These are phyloP conservation scores for Calephelis perditalis DNA, from an alignment of 2,888 invertebrate genomes.

Conservation along the genomic window DNA sequence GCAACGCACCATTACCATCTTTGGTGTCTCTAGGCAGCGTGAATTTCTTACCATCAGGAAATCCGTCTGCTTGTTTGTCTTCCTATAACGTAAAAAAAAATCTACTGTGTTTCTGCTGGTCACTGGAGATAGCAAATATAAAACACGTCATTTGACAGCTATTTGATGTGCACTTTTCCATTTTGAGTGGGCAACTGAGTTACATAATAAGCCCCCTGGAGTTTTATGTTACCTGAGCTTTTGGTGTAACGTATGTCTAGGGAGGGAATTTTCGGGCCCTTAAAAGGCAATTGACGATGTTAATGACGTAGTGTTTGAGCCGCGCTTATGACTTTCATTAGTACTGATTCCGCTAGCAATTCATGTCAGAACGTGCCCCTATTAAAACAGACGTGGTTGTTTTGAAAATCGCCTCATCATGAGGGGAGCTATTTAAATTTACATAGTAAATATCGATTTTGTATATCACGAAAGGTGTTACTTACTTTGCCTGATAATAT, in stretches of 20 bases:
- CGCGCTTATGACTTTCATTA: constrained; percentile 73
- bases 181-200: too few relatives aligned
- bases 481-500: neutral
- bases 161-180: too few relatives aligned
- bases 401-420: constrained; percentile 54
- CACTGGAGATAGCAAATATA: too few relatives aligned
- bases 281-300: constrained; percentile 60
- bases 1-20: too few relatives aligned
- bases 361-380: constrained; percentile 69
- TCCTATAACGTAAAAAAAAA: too few relatives aligned
- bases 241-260: constrained; percentile 37
- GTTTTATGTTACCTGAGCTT: constrained; percentile 55
- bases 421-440: constrained; percentile 9
- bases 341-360: constrained; percentile 63
- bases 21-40: too few relatives aligned
- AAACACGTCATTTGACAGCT: too few relatives aligned
- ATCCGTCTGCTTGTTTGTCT: too few relatives aligned
- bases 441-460: constrained; percentile 4
- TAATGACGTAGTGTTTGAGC: constrained; percentile 64
- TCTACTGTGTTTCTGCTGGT: too few relatives aligned
- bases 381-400: constrained; percentile 67
- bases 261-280: constrained; percentile 54
- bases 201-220: constrained; percentile 38
- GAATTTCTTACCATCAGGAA: too few relatives aligned
- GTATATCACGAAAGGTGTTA: neutral